Base-by-base conservation (phyloP, 2,797 vertebrate species). In the Taenioides sp. region DNA sequence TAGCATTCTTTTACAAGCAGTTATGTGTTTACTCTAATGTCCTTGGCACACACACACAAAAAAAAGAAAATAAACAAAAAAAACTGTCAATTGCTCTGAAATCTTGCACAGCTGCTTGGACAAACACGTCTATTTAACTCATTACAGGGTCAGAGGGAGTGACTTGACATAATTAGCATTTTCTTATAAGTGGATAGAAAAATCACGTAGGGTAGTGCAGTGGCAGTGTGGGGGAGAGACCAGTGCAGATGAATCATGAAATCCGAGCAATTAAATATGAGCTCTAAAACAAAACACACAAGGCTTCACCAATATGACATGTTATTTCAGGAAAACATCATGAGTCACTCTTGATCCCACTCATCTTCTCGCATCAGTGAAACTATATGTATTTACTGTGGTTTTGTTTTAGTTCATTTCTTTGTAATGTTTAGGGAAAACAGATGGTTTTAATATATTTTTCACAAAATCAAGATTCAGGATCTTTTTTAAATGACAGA, bases 231-330 rank as follows among this genome's bases (percentile, higher is more conserved):
- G 72, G 64, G 54, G 69, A 76, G 3, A 23, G 57, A 31, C 52
- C 67, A 58, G 61, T 64, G 69, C 5, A 23, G 60, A 70, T 69
- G 62, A 76, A 20, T 83, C 58, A 79, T 47, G 16, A 31, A 28
- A 25, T 70, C 25, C 55, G 59, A 67, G 25, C n/a, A 69, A 62
- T 71, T 65, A 54, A 49, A 73, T 20, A 49, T n/a, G 16, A 57
- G 58, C 17, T 57, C 17, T 17, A 5, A 57, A 72, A 62, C 17
- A 23, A 50, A 54, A 10, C 1, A 28, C 20, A 23, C 25, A 28
- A 23, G 22, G 14, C 2, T n/a, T 43, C 17, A 49, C 14, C 17
- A 69, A 10, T 54, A 58, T 2, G 20, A n/a, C 16, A 64, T 40
- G 47, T 63, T 43, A 18, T 47, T 2, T n/a, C 17, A 58, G 12